These are phyloP conservation scores for Melanerpes aurifrons DNA, from an alignment of 2,113 vertebrate genomes.

Conservation along the genomic window DNA sequence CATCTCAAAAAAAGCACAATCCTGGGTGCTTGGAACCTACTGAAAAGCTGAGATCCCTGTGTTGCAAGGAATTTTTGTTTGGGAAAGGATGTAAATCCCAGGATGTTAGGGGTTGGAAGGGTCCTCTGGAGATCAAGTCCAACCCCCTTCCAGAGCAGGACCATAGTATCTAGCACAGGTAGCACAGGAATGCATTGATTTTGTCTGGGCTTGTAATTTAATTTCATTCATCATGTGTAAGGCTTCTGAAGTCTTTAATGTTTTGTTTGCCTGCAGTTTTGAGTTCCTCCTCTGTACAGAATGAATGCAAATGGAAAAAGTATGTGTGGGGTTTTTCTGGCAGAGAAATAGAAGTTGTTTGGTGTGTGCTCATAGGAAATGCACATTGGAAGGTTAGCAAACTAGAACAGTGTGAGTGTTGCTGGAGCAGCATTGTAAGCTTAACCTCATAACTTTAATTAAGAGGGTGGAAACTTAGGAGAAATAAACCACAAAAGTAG, in stretches of 20 bases:
- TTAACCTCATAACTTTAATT: conserved; percentile 10
- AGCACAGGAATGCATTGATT: neutral
- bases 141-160: too few relatives aligned
- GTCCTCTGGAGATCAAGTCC: too few relatives aligned
- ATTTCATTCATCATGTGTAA: neutral
- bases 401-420: neutral
- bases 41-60: neutral
- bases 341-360: neutral
- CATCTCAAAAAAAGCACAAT: neutral
- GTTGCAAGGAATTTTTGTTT: neutral
- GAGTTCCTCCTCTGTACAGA: neutral
- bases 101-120: too few relatives aligned
- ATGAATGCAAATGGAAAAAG: conserved; percentile 26
- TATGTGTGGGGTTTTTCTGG: neutral
- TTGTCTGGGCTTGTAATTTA: neutral
- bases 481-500: neutral
- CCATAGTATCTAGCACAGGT: too few relatives aligned
- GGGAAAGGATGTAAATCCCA: neutral
- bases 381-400: neutral
- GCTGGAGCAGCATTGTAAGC: neutral
- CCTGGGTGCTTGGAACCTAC: neutral
- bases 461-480: neutral
- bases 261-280: neutral
- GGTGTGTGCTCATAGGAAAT: neutral
- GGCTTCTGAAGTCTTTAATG: neutral